Evolutionary conservation across 2,888 invertebrate species (phyloP).

Genomic region (Crocallis elinguaria): DNA sequence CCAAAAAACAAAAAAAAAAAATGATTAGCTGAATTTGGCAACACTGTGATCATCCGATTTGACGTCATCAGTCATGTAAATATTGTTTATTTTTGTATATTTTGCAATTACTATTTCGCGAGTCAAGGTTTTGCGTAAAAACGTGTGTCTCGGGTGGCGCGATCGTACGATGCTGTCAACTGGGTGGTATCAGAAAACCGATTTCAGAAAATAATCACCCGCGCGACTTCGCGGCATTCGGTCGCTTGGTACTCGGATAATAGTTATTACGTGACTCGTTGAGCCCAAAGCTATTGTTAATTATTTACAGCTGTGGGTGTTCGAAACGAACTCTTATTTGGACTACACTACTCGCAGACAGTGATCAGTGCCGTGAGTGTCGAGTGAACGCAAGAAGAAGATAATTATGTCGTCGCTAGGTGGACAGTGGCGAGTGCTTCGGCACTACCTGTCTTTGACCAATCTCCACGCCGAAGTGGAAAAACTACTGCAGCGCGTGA

Average conservation of each 20-base stretch:
- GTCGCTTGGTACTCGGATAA: not conserved
- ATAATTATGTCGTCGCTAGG: conserved; percentile 78
- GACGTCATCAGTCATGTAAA: conserved; percentile 56
- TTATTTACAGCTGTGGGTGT: not conserved
- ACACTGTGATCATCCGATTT: conserved; percentile 63
- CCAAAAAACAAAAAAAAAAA: not conserved
- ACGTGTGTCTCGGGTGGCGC: conserved; percentile 22
- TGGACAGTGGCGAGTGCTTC: conserved; percentile 73
- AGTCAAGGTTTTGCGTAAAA: conserved; percentile 22
- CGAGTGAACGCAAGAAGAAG: too few species aligned
- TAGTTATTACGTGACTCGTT: conserved; percentile 5
- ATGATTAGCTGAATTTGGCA: conserved; percentile 60
- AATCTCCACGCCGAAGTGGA: conserved; percentile 71
- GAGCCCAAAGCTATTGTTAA: not conserved
- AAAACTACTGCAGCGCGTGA: conserved; percentile 68
- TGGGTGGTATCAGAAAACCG: not conserved
- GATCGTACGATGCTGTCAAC: conserved; percentile 28
- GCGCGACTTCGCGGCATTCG: conserved; percentile 1
- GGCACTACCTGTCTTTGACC: conserved; percentile 69
- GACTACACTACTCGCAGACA: too few species aligned
- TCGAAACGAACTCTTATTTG: not conserved
- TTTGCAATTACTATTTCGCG: conserved; percentile 45
- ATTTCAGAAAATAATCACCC: conserved; percentile 3
- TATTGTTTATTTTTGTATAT: conserved; percentile 67
- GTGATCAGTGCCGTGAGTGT: too few species aligned